Percentiles rank a stretch among this genome's conserved stretches.
Conservation (phyloP, 2,113 vertebrate genomes). For the Aldabrachelys gigantea region DNA sequence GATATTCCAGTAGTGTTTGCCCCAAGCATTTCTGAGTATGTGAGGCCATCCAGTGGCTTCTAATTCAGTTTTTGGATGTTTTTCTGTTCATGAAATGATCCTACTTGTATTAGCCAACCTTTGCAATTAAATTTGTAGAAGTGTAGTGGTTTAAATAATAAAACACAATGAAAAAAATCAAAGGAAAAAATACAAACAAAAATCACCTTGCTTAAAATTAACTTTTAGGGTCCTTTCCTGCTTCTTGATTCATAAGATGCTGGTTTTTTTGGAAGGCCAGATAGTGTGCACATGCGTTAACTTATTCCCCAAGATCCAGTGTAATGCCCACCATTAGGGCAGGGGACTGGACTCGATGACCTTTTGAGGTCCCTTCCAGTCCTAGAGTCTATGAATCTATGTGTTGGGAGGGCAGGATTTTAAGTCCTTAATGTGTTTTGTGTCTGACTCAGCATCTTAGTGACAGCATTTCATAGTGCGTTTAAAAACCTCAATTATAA, state of each 20-base stretch:
- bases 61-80: not conserved
- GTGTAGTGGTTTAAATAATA: not conserved
- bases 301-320: constrained; percentile 21
- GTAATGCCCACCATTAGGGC: not conserved
- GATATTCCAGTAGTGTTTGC: constrained; percentile 53
- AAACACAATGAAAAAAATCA: constrained; percentile 41
- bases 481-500: constrained; percentile 18
- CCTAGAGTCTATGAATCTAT: not conserved
- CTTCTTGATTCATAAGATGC: not conserved
- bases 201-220: not conserved
- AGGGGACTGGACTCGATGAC: too few relatives aligned
- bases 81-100: not conserved
- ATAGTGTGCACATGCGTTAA: not conserved
- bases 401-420: constrained; percentile 24
- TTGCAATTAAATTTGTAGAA: not conserved
- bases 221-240: not conserved
- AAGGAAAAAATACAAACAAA: not conserved
- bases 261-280: not conserved
- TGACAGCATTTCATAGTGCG: not conserved
- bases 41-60: constrained; percentile 70
- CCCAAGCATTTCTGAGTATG: constrained; percentile 37
- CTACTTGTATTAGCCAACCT: not conserved
- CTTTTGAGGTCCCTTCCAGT: too few relatives aligned
- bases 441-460: not conserved
- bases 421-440: not conserved